phyloP scores from a whole-genome alignment of 1,140 invertebrate species.

The Pteromalus puparum region DNA sequence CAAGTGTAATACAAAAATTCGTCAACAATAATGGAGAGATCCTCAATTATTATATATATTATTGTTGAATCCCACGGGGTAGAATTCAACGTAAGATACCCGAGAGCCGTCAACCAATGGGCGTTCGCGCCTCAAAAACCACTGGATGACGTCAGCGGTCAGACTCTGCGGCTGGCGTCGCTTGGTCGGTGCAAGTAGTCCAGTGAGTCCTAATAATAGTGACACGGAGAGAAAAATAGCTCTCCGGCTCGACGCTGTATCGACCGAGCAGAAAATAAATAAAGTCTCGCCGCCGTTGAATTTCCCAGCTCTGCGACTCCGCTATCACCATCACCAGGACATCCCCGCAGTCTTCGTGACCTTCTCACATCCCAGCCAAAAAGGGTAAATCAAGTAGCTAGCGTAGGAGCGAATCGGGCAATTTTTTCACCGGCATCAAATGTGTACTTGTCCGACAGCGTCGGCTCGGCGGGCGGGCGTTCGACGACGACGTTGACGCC shows the following conservation, averaged over 20 bases:
- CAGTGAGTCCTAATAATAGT: background rate
- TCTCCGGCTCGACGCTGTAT: conserved; percentile 12
- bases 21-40: no score
- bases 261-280: conserved; percentile 42
- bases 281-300: background rate
- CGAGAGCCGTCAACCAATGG: no score
- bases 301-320: background rate
- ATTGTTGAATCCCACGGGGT: no score
- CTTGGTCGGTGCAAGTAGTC: conserved; percentile 33
- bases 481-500: background rate
- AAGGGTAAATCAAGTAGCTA: no score
- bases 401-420: no score
- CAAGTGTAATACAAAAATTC: no score
- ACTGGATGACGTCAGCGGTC: background rate
- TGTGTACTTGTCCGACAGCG: background rate
- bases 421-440: background rate
- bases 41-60: no score
- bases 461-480: background rate
- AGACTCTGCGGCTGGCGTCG: conserved; percentile 7
- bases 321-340: background rate
- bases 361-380: no score
- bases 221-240: background rate
- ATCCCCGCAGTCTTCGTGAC: no score
- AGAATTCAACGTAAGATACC: no score
- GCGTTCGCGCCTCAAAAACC: no score